Base-by-base conservation (phyloP, 2,113 vertebrate species). In the Colinus virginianus region DNA sequence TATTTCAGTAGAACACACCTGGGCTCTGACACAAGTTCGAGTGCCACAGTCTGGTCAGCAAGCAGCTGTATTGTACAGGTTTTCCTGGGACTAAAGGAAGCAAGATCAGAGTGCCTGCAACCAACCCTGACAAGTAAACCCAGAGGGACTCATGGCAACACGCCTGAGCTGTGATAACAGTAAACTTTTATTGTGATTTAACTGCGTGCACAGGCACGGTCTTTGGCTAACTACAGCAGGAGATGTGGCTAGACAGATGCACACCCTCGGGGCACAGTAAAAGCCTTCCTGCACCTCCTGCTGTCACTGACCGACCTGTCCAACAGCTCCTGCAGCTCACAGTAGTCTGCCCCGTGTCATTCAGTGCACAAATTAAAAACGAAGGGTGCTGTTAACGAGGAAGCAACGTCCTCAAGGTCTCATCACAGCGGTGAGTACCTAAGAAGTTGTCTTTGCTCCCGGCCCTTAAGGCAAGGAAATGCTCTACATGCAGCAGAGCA, bases 181-280 rank as follows among this genome's bases (percentile, higher is more conserved):
- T 70, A 83, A 72, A 59, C 32, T 83, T 70, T 59, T 23, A 32
- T 8, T 7, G 48, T 61, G 36, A 93, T 71, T 87, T 68, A 93
- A 79, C 13, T 78, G 46, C 62, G 85, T 59, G 78, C 81, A 72
- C 6, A 93, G 32, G 40, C 64, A 87, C 3, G 13, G 77, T 88
- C 77, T 56, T 78, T n/a, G 80, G 51, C 34, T 56, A 78, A 55
- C 46, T 88, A 53, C 61, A 88, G 62, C 67, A 77, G 70, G 86
- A 94, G 80, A 78, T 49, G 45, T 36, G 48, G 66, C 90, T 61
- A 83, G 56, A 84, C 90, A 91, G 66, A 93, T 68, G 80, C 76
- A 34, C 64, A 74, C 67, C 91, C 89, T 88, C 70, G 55, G 91
- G 96, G 63, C 20, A 70, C 11, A 86, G 34, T 26, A 82, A 87